phyloP scores from a whole-genome alignment of 2,797 vertebrate genomes.

The Acanthurus tractus region DNA sequence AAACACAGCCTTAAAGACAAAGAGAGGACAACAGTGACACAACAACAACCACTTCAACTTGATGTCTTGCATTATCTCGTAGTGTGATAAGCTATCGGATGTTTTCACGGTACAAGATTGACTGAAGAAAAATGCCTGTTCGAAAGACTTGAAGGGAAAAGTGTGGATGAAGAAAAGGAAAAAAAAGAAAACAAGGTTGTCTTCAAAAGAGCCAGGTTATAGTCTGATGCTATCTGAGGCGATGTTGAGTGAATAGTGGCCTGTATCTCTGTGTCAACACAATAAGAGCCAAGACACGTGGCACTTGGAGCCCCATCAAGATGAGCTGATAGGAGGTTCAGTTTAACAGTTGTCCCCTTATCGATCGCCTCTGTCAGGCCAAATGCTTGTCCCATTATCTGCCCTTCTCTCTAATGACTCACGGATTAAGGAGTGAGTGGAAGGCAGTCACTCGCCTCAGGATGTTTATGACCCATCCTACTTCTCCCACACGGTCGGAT shows the following conservation, averaged over 20 bases:
- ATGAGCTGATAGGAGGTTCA: slow-evolving; percentile 69
- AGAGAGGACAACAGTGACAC: slow-evolving; percentile 37
- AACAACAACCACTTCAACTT: neutral
- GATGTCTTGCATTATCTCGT: slow-evolving; percentile 38
- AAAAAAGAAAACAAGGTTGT: slow-evolving; percentile 48
- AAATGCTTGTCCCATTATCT: slow-evolving; percentile 50
- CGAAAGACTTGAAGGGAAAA: slow-evolving; percentile 33
- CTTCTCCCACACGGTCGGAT: slow-evolving; percentile 43
- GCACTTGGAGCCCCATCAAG: slow-evolving; percentile 67
- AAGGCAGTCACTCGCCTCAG: slow-evolving; percentile 22
- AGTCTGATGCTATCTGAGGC: slow-evolving; percentile 80
- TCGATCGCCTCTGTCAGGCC: slow-evolving; percentile 36
- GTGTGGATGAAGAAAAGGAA: slow-evolving; percentile 32
- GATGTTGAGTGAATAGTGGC: slow-evolving; percentile 45
- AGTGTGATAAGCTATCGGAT: slow-evolving; percentile 32
- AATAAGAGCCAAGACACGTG: slow-evolving; percentile 69
- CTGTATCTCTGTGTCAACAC: slow-evolving; percentile 72
- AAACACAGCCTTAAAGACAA: slow-evolving; percentile 50
- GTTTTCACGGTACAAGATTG: slow-evolving; percentile 36
- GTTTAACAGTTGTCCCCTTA: slow-evolving; percentile 64
- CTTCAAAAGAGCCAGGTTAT: slow-evolving; percentile 77
- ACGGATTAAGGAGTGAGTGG: slow-evolving; percentile 54
- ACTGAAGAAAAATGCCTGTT: slow-evolving; percentile 45
- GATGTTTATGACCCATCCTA: slow-evolving; percentile 56
- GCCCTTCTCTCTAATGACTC: slow-evolving; percentile 60